A percentile compares a stretch with the other conserved stretches of the same genome.
Conservation (phyloP, 2,888 invertebrate species). For the Ecdyonurus torrentis region DNA sequence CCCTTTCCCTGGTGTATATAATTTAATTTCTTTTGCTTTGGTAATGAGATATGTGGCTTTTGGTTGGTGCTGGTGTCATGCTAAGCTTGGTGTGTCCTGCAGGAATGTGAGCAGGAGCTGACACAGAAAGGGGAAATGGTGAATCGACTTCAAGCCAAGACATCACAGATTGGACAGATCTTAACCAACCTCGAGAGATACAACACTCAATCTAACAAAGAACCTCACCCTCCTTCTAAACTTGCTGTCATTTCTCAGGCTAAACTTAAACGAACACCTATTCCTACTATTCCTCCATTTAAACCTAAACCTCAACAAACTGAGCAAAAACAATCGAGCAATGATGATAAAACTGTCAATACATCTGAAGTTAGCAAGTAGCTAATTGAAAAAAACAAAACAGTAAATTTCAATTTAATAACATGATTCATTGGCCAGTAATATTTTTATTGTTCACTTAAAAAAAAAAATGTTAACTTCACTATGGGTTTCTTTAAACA, state of each 20-base stretch:
- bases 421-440: too few species aligned
- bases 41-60: too few species aligned
- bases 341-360: too few species aligned
- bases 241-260: not conserved
- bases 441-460: too few species aligned
- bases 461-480: too few species aligned
- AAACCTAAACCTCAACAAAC: not conserved
- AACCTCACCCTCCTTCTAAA: not conserved
- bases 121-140: constrained; percentile 95
- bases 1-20: too few species aligned
- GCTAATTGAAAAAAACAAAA: too few species aligned
- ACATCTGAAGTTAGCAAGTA: too few species aligned
- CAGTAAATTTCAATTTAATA: too few species aligned
- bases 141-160: constrained; percentile 84
- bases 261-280: not conserved
- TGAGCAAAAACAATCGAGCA: too few species aligned
- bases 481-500: too few species aligned
- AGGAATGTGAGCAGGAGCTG: constrained; percentile 91
- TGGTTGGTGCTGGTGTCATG: not conserved
- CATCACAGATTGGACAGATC: constrained; percentile 87
- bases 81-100: constrained; percentile 16
- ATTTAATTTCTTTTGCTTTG: too few species aligned
- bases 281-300: not conserved
- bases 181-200: constrained; percentile 79
- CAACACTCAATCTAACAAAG: constrained; percentile 36